These are phyloP conservation scores for Drosophila triauraria DNA, from an alignment of 1,140 invertebrate species.

Conservation along the genomic window DNA sequence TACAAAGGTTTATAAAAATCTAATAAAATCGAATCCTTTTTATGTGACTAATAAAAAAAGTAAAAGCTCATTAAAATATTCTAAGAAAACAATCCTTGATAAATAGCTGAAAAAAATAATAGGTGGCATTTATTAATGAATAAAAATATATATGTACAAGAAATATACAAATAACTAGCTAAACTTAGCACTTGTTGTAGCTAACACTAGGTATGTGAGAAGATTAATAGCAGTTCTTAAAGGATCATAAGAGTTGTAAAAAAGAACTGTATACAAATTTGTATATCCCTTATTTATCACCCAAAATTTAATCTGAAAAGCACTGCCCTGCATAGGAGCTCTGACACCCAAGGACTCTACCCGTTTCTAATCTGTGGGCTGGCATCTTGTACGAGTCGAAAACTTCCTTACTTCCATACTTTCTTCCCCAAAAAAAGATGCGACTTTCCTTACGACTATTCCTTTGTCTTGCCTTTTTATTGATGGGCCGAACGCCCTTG, in stretches of 20 bases:
- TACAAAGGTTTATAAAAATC: conserved; percentile 1
- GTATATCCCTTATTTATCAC: conserved; percentile 11
- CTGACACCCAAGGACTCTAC: conserved; percentile 10
- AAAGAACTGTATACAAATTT: neutral
- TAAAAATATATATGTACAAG: neutral
- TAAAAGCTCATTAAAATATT: neutral
- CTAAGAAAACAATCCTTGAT: neutral
- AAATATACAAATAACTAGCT: too few relatives aligned
- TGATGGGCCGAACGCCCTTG: conserved; percentile 68
- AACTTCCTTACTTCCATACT: conserved; percentile 8
- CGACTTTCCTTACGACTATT: conserved; percentile 15
- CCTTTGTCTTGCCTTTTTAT: conserved; percentile 79
- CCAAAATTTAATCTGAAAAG: conserved; percentile 19
- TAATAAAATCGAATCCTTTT: neutral
- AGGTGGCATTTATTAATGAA: too few relatives aligned
- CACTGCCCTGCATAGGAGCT: neutral
- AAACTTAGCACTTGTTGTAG: neutral
- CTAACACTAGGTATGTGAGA: neutral
- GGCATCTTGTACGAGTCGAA: conserved; percentile 38
- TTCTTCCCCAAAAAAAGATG: neutral
- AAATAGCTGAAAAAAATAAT: neutral
- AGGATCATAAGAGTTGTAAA: neutral
- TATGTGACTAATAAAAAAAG: conserved; percentile 1
- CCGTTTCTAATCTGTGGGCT: conserved; percentile 42
- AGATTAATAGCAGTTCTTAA: too few relatives aligned